Percentiles rank a stretch among this genome's conserved stretches.
phyloP scores from a whole-genome alignment of 2,888 invertebrate genomes.

The Nudaria mundana region DNA sequence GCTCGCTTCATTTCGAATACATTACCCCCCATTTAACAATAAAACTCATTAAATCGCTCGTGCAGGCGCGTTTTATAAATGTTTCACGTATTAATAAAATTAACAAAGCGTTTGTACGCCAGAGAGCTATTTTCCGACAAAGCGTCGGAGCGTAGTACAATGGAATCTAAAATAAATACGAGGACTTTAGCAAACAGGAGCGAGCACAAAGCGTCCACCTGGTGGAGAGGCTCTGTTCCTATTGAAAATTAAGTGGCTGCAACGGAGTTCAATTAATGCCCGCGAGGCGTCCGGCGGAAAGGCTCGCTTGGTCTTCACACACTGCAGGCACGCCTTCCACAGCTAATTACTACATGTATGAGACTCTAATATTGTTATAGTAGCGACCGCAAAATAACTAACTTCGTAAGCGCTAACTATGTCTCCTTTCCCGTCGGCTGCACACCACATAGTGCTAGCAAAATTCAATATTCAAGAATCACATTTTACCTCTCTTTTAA shows the following conservation, averaged over 20 bases:
- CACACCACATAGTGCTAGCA: neutral
- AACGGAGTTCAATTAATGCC: conserved; percentile 63
- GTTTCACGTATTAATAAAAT: conserved; percentile 81
- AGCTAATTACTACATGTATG: conserved; percentile 18
- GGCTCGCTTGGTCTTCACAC: conserved; percentile 30
- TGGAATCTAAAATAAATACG: conserved; percentile 80
- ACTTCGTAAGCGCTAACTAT: conserved; percentile 4
- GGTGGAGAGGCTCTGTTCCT: conserved; percentile 49
- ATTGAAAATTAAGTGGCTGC: conserved; percentile 68
- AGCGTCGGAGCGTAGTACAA: conserved; percentile 72
- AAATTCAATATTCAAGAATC: conserved; percentile 1
- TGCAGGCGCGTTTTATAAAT: conserved; percentile 77
- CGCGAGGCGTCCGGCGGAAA: conserved; percentile 45
- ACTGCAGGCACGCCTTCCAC: conserved; percentile 13
- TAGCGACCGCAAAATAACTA: conserved; percentile 7
- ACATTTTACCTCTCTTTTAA: neutral
- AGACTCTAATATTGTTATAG: conserved; percentile 14
- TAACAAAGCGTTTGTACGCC: conserved; percentile 72
- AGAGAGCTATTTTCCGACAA: conserved; percentile 75
- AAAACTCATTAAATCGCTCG: conserved; percentile 77
- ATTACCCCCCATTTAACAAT: conserved; percentile 75
- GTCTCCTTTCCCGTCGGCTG: conserved; percentile 1
- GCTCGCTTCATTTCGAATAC: conserved; percentile 63
- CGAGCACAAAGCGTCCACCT: conserved; percentile 73
- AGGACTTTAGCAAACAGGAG: conserved; percentile 75